A percentile compares a stretch with the other conserved stretches of the same genome.
phyloP scores from a whole-genome alignment of 2,888 invertebrate species.

The Epinotia demarniana region DNA sequence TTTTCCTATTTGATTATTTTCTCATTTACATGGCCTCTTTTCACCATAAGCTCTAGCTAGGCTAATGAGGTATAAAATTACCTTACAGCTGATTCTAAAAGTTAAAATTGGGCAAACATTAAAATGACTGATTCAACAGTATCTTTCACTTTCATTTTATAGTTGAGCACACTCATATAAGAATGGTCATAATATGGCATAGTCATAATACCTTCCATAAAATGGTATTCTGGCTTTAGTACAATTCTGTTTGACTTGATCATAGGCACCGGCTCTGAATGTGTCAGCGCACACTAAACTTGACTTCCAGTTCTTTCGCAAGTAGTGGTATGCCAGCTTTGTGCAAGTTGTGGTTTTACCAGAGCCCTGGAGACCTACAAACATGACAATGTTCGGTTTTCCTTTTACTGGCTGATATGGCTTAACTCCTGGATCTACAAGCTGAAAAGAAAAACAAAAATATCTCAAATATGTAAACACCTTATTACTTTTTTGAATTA shows the following conservation, averaged over 20 bases:
- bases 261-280: slow-evolving; percentile 99
- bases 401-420: slow-evolving; percentile 98
- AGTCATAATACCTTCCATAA: slow-evolving; percentile 92
- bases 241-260: slow-evolving; percentile 99
- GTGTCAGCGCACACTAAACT: slow-evolving; percentile 99
- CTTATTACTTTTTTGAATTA: neutral
- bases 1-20: no score
- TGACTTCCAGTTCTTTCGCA: slow-evolving; percentile 99
- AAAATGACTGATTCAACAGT: no score
- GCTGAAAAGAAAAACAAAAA: slow-evolving; percentile 74
- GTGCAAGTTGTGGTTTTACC: slow-evolving; percentile 99
- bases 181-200: slow-evolving; percentile 48
- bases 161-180: neutral
- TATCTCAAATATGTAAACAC: neutral
- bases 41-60: no score
- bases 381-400: slow-evolving; percentile 98
- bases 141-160: neutral
- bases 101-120: no score
- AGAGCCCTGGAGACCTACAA: slow-evolving; percentile 99
- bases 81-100: no score
- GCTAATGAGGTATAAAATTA: no score
- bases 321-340: slow-evolving; percentile 99
- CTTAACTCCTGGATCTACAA: slow-evolving; percentile 99
- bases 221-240: slow-evolving; percentile 99
- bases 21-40: no score